Evolutionary conservation across 2,113 vertebrate species (phyloP), one percentile per base, ranked within the genome.

Genomic region (Oreochromis niloticus): DNA sequence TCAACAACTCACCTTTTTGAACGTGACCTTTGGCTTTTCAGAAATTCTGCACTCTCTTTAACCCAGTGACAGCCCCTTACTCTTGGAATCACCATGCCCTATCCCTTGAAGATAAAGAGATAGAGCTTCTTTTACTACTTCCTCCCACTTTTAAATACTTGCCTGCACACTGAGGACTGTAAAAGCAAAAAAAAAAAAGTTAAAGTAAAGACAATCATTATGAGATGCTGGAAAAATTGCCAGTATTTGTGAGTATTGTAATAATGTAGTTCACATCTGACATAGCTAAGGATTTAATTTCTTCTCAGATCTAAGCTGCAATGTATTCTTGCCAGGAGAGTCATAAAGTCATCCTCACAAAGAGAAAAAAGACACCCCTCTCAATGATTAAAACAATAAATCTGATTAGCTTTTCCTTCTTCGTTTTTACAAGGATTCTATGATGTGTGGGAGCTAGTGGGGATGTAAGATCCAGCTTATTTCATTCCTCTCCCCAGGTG

Each of bases 1-100:
- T 95, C 94, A 94, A 96, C 94, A 96, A 93, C 95, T 96, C 96
- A 93, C 93, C 92, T 93, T 96, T 93, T 91, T 95, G 95, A 96
- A 96, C 94, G 94, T 97, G 97, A 97, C 97, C 97, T 96, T 94
- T 96, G 93, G 93, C 97, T 96, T 95, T 91, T 91, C 36, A 39
- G 55, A 89, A 63, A 87, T 80, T 68, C 41, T 92, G 90, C 91
- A 91, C 88, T 90, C 82, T 85, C 79, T 84, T 91, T 84, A 92
- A 91, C 92, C 95, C 95, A 95, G 56, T 78, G 34, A 71, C 84
- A 84, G 87, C 80, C 94, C 92, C 55, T 56, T 88, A 81, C 39
- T 73, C 16, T 84, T 86, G 30, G 80, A 90, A 87, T 78, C 86
- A 82, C 82, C 55, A 84, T 80, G 84, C 80, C 84, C 87, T 57